Evolutionary conservation across 2,888 invertebrate genomes (phyloP).

Genomic region (Drosophila ezoana): DNA sequence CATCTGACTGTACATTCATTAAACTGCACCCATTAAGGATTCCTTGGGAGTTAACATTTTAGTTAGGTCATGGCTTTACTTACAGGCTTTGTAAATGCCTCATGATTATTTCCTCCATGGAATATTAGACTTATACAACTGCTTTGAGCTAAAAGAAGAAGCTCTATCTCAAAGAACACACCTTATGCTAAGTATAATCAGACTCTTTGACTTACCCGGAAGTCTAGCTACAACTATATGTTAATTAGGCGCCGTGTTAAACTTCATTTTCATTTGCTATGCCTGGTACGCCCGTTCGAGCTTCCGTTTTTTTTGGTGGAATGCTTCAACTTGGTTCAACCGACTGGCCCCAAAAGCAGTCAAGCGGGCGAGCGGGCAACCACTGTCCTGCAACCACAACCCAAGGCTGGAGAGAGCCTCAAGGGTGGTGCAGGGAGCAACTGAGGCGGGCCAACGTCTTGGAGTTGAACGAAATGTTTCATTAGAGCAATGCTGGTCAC

Average conservation of each 20-base stretch:
- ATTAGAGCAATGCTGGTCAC: conserved; percentile 73
- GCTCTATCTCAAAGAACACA: not conserved
- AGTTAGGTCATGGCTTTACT: too few species aligned
- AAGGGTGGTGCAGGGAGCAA: conserved; percentile 31
- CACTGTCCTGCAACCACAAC: conserved; percentile 72
- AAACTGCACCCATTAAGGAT: too few species aligned
- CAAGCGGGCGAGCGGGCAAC: conserved; percentile 22
- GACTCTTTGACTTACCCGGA: conserved; percentile 4
- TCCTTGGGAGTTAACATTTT: too few species aligned
- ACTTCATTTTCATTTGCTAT: conserved; percentile 49
- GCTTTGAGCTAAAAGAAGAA: not conserved
- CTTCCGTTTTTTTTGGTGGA: conserved; percentile 8
- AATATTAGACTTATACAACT: not conserved
- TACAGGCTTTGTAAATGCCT: too few species aligned
- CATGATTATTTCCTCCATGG: not conserved
- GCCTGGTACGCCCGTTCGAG: conserved; percentile 6
- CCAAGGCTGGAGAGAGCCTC: conserved; percentile 24
- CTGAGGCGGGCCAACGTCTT: conserved; percentile 57
- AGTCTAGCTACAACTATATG: conserved; percentile 22
- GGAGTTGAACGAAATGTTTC: conserved; percentile 68
- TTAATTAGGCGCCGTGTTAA: conserved; percentile 52
- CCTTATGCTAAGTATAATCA: conserved; percentile 3
- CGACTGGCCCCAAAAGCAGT: not conserved
- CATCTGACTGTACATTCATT: too few species aligned
- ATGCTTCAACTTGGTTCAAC: conserved; percentile 50